These are phyloP conservation scores for Parasteatoda tepidariorum DNA, from an alignment of 1,140 invertebrate species.

Conservation along the genomic window DNA sequence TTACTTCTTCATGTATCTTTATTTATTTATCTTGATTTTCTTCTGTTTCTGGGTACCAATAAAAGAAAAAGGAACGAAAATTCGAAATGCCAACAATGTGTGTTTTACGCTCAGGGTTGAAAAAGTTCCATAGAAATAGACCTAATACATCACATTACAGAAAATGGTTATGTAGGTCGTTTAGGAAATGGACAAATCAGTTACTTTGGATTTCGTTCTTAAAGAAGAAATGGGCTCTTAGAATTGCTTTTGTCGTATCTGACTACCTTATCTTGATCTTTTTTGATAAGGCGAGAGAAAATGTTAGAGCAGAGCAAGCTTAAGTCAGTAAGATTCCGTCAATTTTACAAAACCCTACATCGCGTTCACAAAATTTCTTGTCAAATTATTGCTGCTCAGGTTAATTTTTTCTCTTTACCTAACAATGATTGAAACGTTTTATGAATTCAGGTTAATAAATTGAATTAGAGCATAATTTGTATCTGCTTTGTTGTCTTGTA, in stretches of 20 bases:
- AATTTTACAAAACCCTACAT: too few relatives aligned
- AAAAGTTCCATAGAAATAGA: conserved; percentile 25
- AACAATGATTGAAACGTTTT: too few relatives aligned
- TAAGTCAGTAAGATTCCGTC: not conserved
- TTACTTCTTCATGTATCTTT: not conserved
- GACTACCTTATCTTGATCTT: conserved; percentile 26
- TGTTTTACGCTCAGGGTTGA: conserved; percentile 8
- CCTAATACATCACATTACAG: conserved; percentile 55
- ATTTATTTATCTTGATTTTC: not conserved
- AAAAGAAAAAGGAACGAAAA: conserved; percentile 34
- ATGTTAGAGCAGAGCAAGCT: not conserved
- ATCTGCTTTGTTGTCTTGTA: too few relatives aligned
- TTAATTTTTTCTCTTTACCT: too few relatives aligned
- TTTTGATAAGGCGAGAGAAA: too few relatives aligned
- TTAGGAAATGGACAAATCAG: conserved; percentile 59
- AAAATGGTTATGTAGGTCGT: conserved; percentile 59
- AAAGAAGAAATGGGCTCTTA: conserved; percentile 21
- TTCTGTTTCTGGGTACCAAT: too few relatives aligned
- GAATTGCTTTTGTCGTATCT: conserved; percentile 24
- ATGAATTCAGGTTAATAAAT: too few relatives aligned
- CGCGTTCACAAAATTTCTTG: too few relatives aligned
- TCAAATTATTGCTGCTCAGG: too few relatives aligned
- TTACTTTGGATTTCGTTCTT: conserved; percentile 57
- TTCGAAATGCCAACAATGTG: conserved; percentile 33
- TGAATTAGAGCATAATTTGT: too few relatives aligned